Percentiles rank a stretch among this genome's conserved stretches.
Conservation (phyloP, 2,113 vertebrate genomes). For the Carassius carassius region DNA sequence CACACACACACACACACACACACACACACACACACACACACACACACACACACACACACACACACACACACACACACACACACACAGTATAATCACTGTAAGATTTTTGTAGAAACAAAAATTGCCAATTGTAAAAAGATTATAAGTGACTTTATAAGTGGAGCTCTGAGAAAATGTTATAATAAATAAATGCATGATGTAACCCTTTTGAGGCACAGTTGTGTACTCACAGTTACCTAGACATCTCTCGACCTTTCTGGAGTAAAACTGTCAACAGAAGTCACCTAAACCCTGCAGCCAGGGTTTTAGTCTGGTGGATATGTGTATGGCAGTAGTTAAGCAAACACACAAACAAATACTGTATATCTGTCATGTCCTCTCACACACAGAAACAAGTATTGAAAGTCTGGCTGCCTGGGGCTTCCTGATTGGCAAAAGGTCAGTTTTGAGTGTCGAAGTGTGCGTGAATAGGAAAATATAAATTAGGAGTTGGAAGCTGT, state of each 20-base stretch:
- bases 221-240: background rate
- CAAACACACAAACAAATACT: background rate
- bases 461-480: conserved; percentile 37
- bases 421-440: conserved; percentile 37
- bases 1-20: no score
- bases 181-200: background rate
- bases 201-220: background rate
- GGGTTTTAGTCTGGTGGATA: background rate
- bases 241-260: conserved; percentile 10
- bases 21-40: no score
- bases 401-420: conserved; percentile 29
- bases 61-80: no score
- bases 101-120: no score
- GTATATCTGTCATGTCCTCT: background rate
- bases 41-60: no score
- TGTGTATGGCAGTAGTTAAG: background rate
- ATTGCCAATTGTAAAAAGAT: no score
- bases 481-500: conserved; percentile 31
- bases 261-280: background rate
- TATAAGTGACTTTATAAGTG: no score
- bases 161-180: background rate
- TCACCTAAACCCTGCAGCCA: background rate
- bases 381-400: background rate
- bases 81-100: no score
- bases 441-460: conserved; percentile 14